phyloP scores from a whole-genome alignment of 1,140 invertebrate genomes.

The Platyscapa corneri region DNA sequence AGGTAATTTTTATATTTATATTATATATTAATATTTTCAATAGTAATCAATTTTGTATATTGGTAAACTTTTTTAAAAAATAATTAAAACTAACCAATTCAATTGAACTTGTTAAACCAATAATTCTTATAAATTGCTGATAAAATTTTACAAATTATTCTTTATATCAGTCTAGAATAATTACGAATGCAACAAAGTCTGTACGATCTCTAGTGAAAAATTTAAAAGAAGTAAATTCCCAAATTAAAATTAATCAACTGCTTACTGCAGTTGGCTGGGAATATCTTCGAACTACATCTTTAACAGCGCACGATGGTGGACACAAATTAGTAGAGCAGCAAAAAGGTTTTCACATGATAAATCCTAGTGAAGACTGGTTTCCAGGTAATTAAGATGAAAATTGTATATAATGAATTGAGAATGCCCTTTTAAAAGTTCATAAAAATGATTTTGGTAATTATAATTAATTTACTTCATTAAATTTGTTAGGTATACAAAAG shows the following conservation, averaged over 20 bases:
- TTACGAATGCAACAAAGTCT: constrained; percentile 88
- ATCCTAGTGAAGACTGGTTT: constrained; percentile 90
- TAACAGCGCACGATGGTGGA: constrained; percentile 81
- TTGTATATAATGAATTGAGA: background rate
- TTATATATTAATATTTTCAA: background rate
- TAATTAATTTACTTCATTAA: constrained; percentile 3
- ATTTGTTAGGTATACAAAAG: constrained; percentile 78
- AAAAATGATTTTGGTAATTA: constrained; percentile 6
- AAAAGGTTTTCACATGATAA: constrained; percentile 87
- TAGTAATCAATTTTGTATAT: no score
- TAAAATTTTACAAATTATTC: background rate
- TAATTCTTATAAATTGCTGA: background rate
- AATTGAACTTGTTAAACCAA: no score
- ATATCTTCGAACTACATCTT: constrained; percentile 83
- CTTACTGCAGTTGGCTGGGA: constrained; percentile 86
- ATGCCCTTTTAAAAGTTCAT: background rate
- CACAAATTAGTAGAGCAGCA: constrained; percentile 80
- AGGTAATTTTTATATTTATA: constrained; percentile 74
- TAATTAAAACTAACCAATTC: no score
- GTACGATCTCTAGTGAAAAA: constrained; percentile 87
- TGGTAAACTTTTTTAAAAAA: no score
- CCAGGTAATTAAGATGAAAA: constrained; percentile 78
- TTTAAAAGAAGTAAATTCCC: constrained; percentile 81
- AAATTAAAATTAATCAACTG: constrained; percentile 81
- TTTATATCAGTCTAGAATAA: constrained; percentile 75